Conservation (phyloP, 2,888 invertebrate genomes). For the Belgica antarctica region DNA sequence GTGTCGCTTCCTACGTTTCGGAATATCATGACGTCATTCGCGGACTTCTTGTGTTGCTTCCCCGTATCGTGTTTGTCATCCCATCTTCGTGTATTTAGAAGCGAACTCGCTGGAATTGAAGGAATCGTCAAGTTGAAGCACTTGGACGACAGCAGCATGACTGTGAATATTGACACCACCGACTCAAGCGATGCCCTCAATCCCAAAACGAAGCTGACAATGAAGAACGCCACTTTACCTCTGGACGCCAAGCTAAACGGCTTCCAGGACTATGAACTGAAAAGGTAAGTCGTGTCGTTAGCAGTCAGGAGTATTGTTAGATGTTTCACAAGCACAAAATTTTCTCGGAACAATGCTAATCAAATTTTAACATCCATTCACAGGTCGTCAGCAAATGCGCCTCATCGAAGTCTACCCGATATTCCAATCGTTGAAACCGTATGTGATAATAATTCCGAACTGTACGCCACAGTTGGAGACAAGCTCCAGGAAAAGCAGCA, state of each 20-base stretch:
- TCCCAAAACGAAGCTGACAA: slow-evolving; percentile 28
- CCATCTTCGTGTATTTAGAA: slow-evolving; percentile 57
- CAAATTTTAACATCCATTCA: too few relatives aligned
- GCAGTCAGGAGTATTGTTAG: not conserved
- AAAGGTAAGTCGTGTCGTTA: slow-evolving; percentile 43
- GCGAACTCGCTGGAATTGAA: slow-evolving; percentile 68
- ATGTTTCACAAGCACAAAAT: not conserved
- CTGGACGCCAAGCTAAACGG: slow-evolving; percentile 27
- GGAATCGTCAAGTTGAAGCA: slow-evolving; percentile 72
- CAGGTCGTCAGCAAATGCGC: slow-evolving; percentile 56
- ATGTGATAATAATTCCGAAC: slow-evolving; percentile 77
- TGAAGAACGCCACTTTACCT: slow-evolving; percentile 40
- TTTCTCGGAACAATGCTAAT: too few relatives aligned
- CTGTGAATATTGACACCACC: slow-evolving; percentile 51
- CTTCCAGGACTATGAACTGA: slow-evolving; percentile 42
- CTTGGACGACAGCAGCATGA: slow-evolving; percentile 63
- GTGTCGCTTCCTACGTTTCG: too few relatives aligned
- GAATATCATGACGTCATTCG: too few relatives aligned
- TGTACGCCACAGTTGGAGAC: slow-evolving; percentile 79
- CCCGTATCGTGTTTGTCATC: not conserved
- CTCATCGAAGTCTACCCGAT: slow-evolving; percentile 78
- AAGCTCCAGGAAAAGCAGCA: slow-evolving; percentile 55
- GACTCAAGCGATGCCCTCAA: slow-evolving; percentile 36
- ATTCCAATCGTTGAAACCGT: slow-evolving; percentile 70
- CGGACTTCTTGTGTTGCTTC: too few relatives aligned